Percentiles rank a stretch among this genome's conserved stretches.
These are phyloP conservation scores for Meghimatium bilineatum DNA, from an alignment of 2,888 invertebrate genomes.

Conservation along the genomic window DNA sequence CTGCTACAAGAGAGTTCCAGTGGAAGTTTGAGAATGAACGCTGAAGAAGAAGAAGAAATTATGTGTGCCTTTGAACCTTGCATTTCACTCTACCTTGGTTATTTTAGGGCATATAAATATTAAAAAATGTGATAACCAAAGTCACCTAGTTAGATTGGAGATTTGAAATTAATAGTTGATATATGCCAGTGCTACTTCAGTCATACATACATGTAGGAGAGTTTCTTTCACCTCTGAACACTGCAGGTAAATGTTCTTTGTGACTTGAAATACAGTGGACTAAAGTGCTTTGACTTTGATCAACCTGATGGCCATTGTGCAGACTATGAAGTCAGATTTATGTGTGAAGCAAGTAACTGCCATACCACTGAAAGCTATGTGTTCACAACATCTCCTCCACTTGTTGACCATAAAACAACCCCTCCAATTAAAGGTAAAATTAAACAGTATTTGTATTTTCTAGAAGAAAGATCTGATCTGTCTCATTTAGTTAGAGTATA, in stretches of 20 bases:
- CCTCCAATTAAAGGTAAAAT: slow-evolving; percentile 12
- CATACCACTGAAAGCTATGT: neutral
- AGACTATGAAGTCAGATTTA: slow-evolving; percentile 56
- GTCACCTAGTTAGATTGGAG: too few relatives aligned
- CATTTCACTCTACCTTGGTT: too few relatives aligned
- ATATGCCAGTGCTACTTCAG: neutral
- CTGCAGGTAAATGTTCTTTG: slow-evolving; percentile 50
- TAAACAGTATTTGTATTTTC: neutral
- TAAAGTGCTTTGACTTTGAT: slow-evolving; percentile 49
- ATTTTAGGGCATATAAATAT: too few relatives aligned
- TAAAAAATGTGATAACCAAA: too few relatives aligned
- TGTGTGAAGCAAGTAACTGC: slow-evolving; percentile 54
- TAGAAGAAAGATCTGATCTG: neutral
- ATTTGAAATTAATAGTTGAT: too few relatives aligned
- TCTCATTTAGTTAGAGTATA: neutral
- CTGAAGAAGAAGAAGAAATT: too few relatives aligned
- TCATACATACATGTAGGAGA: neutral
- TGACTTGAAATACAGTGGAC: slow-evolving; percentile 52
- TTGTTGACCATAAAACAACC: neutral
- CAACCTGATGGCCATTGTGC: slow-evolving; percentile 49
- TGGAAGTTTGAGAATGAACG: too few relatives aligned
- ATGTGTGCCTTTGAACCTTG: too few relatives aligned
- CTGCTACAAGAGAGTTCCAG: too few relatives aligned
- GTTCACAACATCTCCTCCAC: slow-evolving; percentile 1
- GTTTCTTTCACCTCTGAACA: neutral